phyloP scores from a whole-genome alignment of 2,797 vertebrate species.

The Danio albolineatus region DNA sequence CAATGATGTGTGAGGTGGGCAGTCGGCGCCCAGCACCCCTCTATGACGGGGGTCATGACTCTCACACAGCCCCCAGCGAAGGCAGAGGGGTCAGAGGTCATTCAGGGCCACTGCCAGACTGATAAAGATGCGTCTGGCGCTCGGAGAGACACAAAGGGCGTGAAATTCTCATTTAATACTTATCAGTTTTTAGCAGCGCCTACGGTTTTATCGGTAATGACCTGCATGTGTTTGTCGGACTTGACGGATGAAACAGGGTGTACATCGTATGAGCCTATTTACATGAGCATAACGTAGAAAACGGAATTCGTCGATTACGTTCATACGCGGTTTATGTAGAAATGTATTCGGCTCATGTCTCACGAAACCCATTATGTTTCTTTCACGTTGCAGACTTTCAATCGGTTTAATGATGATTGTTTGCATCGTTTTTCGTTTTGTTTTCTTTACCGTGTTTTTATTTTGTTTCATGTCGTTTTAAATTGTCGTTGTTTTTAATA shows the following conservation, averaged over 20 bases:
- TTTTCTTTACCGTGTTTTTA: neutral
- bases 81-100: slow-evolving; percentile 78
- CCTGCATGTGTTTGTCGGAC: neutral
- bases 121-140: slow-evolving; percentile 67
- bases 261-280: too few relatives aligned
- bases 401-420: neutral
- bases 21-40: slow-evolving; percentile 66
- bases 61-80: slow-evolving; percentile 86
- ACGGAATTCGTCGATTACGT: neutral
- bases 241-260: too few relatives aligned
- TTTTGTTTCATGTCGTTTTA: too few relatives aligned
- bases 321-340: neutral
- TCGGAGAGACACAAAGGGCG: slow-evolving; percentile 20
- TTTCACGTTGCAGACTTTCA: neutral
- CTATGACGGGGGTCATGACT: slow-evolving; percentile 83
- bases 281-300: neutral
- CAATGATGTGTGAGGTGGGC: slow-evolving; percentile 86
- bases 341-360: neutral
- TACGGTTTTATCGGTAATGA: neutral
- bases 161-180: neutral
- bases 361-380: slow-evolving; percentile 5
- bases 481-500: too few relatives aligned
- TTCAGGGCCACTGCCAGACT: slow-evolving; percentile 78
- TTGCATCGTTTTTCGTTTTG: neutral
- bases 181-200: neutral